Percentiles rank a stretch among this genome's conserved stretches.
phyloP scores from a whole-genome alignment of 2,797 vertebrate genomes.

The Hydrocynus forskahlii region DNA sequence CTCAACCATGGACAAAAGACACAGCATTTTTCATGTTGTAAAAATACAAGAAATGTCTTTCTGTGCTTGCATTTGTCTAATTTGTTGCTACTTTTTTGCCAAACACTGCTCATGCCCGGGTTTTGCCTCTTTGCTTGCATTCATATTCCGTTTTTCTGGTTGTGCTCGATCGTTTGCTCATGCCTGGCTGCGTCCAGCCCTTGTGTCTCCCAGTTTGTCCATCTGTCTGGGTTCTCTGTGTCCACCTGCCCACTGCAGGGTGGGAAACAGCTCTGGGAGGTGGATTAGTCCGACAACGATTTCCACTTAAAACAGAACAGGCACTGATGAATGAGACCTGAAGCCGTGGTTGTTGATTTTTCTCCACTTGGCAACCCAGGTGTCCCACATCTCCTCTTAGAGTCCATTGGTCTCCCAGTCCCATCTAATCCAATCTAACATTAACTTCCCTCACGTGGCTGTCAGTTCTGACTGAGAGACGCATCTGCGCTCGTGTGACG shows the following conservation, averaged over 20 bases:
- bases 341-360: not conserved
- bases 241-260: constrained; percentile 22
- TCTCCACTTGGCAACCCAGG: not conserved
- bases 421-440: not conserved
- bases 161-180: constrained; percentile 8
- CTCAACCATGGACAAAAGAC: no score
- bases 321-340: not conserved
- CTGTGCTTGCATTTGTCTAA: no score
- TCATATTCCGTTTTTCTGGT: not conserved
- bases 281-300: constrained; percentile 21
- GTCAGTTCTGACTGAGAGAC: not conserved
- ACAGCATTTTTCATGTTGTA: no score
- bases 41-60: no score
- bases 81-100: no score
- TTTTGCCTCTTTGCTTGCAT: not conserved
- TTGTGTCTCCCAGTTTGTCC: constrained; percentile 49
- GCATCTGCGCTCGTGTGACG: not conserved
- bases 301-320: not conserved
- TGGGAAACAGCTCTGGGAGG: constrained; percentile 6
- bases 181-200: constrained; percentile 10
- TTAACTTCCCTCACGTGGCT: not conserved
- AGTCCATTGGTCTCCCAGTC: not conserved
- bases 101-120: not conserved
- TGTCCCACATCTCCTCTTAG: not conserved
- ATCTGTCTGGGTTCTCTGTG: constrained; percentile 29